Conservation (phyloP, 2,113 vertebrate genomes). For the Pao palembangensis region DNA sequence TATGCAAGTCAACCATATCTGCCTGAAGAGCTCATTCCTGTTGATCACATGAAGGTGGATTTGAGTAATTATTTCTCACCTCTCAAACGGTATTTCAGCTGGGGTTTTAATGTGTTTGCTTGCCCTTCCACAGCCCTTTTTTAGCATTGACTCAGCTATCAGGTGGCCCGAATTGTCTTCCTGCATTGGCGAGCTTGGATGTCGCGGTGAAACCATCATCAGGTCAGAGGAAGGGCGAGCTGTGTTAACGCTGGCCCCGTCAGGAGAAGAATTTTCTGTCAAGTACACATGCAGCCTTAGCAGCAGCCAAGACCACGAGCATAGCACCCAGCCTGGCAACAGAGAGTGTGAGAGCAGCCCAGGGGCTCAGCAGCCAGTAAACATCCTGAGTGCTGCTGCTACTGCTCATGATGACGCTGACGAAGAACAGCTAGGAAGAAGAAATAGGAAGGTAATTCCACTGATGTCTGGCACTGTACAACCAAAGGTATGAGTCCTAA, state of each 20-base stretch:
- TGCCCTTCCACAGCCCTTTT: constrained; percentile 63
- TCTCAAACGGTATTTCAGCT: not conserved
- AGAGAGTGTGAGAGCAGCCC: constrained; percentile 7
- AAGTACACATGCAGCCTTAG: constrained; percentile 83
- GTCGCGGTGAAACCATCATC: constrained; percentile 67
- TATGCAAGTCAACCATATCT: constrained; percentile 80
- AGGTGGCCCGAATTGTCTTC: constrained; percentile 74
- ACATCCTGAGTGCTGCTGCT: not conserved
- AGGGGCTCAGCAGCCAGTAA: not conserved
- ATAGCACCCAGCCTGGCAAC: not conserved
- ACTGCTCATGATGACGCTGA: constrained; percentile 1
- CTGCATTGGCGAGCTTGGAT: constrained; percentile 28
- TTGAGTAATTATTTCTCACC: not conserved
- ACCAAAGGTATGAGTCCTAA: constrained; percentile 35
- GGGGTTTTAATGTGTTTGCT: not conserved
- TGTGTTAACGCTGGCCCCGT: constrained; percentile 72
- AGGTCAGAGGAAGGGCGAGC: constrained; percentile 79
- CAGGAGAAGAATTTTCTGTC: constrained; percentile 80
- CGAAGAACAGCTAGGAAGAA: constrained; percentile 4
- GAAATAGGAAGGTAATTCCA: constrained; percentile 1
- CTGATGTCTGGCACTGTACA: constrained; percentile 22
- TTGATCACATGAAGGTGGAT: constrained; percentile 75
- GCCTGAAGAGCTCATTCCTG: constrained; percentile 75
- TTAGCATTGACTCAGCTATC: constrained; percentile 67
- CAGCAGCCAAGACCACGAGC: constrained; percentile 36